Conservation (phyloP, 1,140 invertebrate genomes). For the Trichonephila clavipes region DNA sequence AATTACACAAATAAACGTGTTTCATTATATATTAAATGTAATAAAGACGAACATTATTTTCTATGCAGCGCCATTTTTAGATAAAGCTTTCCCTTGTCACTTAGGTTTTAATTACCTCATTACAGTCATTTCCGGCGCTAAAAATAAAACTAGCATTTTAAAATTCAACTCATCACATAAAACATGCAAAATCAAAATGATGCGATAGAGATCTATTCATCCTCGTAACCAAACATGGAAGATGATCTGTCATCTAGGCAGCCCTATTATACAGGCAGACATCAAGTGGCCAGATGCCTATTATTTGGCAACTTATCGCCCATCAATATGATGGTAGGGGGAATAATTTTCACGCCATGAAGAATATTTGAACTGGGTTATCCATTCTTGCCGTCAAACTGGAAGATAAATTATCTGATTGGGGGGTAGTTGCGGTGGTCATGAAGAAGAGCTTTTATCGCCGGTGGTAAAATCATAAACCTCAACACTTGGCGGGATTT, state of each 20-base stretch:
- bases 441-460: constrained; percentile 41
- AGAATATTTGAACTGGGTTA: constrained; percentile 41
- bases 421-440: not conserved
- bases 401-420: constrained; percentile 50
- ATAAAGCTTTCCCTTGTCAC: no score
- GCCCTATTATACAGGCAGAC: not conserved
- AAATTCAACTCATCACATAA: no score
- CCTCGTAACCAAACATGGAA: not conserved
- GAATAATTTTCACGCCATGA: constrained; percentile 56
- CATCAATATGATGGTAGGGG: not conserved
- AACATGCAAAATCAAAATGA: no score
- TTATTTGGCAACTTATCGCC: constrained; percentile 71
- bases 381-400: constrained; percentile 50
- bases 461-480: constrained; percentile 58
- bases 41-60: no score
- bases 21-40: no score
- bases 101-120: no score
- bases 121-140: no score
- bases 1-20: no score
- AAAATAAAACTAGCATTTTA: no score
- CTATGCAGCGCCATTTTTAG: no score
- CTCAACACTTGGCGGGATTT: constrained; percentile 50
- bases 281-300: not conserved
- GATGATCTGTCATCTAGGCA: not conserved
- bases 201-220: not conserved